These are phyloP conservation scores for Mirounga angustirostris DNA, from an alignment of 2,113 vertebrate species.

Conservation along the genomic window DNA sequence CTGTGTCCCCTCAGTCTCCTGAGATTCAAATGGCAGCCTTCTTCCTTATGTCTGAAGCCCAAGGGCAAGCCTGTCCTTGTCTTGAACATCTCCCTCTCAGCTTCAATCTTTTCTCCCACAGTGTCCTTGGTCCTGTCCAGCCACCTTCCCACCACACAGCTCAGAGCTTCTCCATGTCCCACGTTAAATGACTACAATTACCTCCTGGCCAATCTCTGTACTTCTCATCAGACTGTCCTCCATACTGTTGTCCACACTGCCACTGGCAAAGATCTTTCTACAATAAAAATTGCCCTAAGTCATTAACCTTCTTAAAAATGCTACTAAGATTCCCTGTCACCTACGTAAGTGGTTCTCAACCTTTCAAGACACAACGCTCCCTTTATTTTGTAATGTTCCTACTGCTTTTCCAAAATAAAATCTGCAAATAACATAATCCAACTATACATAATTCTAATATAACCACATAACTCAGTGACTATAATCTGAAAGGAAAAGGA, in stretches of 20 bases:
- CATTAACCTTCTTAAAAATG: neutral
- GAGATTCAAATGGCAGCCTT: too few relatives aligned
- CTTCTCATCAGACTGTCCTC: neutral
- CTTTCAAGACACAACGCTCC: neutral
- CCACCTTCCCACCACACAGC: neutral
- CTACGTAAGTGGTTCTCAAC: neutral
- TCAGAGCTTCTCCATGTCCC: neutral
- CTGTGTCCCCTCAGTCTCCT: neutral
- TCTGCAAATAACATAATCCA: neutral
- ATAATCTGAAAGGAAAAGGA: neutral
- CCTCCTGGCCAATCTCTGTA: neutral
- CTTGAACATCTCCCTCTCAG: neutral
- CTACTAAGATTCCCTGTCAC: neutral
- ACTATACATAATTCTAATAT: neutral
- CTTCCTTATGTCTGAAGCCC: neutral
- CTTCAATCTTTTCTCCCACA: neutral
- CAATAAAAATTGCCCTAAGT: neutral
- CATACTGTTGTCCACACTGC: neutral
- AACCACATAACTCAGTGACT: neutral
- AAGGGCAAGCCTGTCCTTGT: neutral
- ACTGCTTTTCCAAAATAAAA: neutral
- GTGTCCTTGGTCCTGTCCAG: neutral
- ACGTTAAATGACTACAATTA: accelerated
- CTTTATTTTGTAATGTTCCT: neutral
- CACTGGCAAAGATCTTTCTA: neutral